Evolutionary conservation across 2,888 invertebrate genomes (phyloP).

Genomic region (Rhodophaea formosa): DNA sequence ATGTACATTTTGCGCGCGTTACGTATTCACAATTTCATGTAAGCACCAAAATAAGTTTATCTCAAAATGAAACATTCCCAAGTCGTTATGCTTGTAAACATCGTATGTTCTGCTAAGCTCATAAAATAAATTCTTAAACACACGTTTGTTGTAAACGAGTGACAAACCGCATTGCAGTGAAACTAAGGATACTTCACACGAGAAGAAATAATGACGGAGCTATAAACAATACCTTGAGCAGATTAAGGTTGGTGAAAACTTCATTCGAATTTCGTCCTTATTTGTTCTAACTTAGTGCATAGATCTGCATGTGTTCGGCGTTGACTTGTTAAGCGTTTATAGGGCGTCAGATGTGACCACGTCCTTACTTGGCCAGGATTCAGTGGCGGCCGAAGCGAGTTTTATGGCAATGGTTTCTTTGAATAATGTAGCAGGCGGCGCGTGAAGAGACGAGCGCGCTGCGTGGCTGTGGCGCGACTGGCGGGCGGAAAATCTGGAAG

Average conservation of each 20-base stretch:
- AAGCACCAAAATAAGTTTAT: constrained; percentile 8
- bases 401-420: constrained; percentile 62
- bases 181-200: constrained; percentile 1
- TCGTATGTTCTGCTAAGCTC: background rate
- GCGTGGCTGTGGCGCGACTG: constrained; percentile 15
- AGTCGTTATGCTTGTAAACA: background rate
- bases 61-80: constrained; percentile 8
- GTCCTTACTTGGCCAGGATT: constrained; percentile 43
- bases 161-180: constrained; percentile 14
- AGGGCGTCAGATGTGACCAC: constrained; percentile 44
- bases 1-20: background rate
- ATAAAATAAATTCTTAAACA: constrained; percentile 15
- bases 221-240: constrained; percentile 6
- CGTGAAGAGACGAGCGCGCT: constrained; percentile 50
- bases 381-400: constrained; percentile 50
- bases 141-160: constrained; percentile 8
- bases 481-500: background rate
- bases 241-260: background rate
- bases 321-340: constrained; percentile 41
- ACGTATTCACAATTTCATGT: constrained; percentile 6
- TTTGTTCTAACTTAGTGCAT: background rate
- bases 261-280: background rate
- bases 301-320: constrained; percentile 20
- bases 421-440: constrained; percentile 65
- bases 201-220: constrained; percentile 3